Evolutionary conservation across 1,140 invertebrate genomes (phyloP).

Genomic region (Cryptotermes secundus): DNA sequence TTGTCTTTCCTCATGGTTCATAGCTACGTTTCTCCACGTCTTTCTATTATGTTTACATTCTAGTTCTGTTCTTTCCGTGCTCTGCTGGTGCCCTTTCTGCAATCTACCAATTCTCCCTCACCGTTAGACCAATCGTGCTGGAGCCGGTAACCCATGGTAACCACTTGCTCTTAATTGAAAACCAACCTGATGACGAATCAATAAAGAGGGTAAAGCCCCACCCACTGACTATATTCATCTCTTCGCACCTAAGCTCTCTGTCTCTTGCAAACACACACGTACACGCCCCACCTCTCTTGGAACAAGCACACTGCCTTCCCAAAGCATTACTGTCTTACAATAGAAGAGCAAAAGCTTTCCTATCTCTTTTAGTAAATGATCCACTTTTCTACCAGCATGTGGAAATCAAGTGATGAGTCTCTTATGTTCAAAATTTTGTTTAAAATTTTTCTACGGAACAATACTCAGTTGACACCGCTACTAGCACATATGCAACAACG

Average conservation of each 20-base stretch:
- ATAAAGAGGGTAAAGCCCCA: conserved; percentile 44
- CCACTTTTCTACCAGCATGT: background rate
- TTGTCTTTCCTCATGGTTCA: too few species aligned
- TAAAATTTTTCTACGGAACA: background rate
- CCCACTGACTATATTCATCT: background rate
- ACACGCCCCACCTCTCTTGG: background rate
- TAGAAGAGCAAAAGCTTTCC: background rate
- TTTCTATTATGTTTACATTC: conserved; percentile 18
- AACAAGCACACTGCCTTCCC: background rate
- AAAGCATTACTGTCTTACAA: background rate
- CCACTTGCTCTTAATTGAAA: conserved; percentile 52
- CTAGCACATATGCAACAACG: too few species aligned
- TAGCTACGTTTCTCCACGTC: background rate
- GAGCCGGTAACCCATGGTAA: conserved; percentile 46
- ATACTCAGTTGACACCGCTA: too few species aligned
- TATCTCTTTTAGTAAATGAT: background rate
- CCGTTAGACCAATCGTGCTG: background rate
- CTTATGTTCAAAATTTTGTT: background rate
- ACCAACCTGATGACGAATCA: conserved; percentile 52
- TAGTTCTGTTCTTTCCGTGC: background rate
- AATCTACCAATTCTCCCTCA: too few species aligned
- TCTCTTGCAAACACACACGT: too few species aligned
- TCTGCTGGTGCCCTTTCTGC: conserved; percentile 20
- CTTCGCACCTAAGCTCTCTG: background rate
- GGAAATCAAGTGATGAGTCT: background rate